Evolutionary conservation across 53 echinoderm and acorn worm species (phyloP), one percentile per base, ranked within the genome.

Genomic region (Holothuria scabra): DNA sequence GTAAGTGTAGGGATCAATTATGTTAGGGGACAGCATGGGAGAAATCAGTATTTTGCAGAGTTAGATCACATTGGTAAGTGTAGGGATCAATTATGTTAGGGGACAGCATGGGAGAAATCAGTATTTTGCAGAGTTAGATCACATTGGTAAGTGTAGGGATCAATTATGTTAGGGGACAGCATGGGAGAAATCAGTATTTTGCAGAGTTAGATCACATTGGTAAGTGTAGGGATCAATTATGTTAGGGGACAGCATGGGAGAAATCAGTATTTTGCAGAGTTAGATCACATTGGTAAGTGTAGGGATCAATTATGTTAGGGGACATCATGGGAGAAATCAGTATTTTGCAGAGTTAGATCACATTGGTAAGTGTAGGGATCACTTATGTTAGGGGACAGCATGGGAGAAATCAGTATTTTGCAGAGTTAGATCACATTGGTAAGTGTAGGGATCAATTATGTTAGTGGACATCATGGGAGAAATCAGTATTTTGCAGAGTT

Each of bases 401-500:
- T 21, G 90, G 83, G 57, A 87, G 96, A 52, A 93, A 96, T 83
- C 91, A 95, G 41, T 96, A 93, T 80, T 93, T 96, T 74, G 96
- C 96, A 13, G 96, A 96, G 71, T 78, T 96, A 18, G 96, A 96
- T 79, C 89, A 89, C 57, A 93, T 96, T 13, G 95, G 93, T 93
- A 8, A 83, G 88, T n/a, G n/a, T n/a, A n/a, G n/a, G n/a, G n/a
- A n/a, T n/a, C n/a, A n/a, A n/a, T n/a, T n/a, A 96, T 84, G 68
- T 76, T 16, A 89, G 90, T 46, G 96, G 96, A 26, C 85, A 88
- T 32, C 63, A 85, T 21, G 90, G 83, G 57, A 87, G 96, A 52
- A 93, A 96, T 83, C 91, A 95, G 41, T 96, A 93, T 80, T 93
- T 96, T 74, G 96, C 96, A 13, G 96, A 96, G 71, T 78, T 96